A percentile compares a stretch with the other conserved stretches of the same genome.
phyloP scores from a whole-genome alignment of 2,888 invertebrate species.

The Limnephilus lunatus region DNA sequence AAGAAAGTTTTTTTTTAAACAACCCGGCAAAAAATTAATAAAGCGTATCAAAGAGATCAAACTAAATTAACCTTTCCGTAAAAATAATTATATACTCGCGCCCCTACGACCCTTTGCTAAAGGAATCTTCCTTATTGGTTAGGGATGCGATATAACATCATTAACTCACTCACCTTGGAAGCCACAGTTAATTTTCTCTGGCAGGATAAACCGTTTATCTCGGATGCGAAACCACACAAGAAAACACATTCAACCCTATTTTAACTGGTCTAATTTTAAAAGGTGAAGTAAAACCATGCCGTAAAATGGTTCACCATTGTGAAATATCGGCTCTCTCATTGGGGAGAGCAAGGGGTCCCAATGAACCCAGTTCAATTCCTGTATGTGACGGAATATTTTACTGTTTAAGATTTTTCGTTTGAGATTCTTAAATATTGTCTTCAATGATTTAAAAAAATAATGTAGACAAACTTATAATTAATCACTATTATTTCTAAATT shows the following conservation, averaged over 20 bases:
- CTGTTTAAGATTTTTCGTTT: too few species aligned
- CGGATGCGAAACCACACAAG: neutral
- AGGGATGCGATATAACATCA: constrained; percentile 38
- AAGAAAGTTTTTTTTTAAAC: too few species aligned
- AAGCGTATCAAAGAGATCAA: neutral
- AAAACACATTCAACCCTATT: neutral
- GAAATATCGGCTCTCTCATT: too few species aligned
- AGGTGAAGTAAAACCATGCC: neutral
- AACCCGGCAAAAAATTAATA: neutral
- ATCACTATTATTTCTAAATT: too few species aligned
- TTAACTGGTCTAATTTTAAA: neutral
- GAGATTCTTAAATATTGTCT: too few species aligned
- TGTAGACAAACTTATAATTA: too few species aligned
- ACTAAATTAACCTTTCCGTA: neutral
- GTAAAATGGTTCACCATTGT: neutral
- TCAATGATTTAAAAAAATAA: too few species aligned
- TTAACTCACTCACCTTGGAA: constrained; percentile 37
- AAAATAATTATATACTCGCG: neutral
- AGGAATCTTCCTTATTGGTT: constrained; percentile 15
- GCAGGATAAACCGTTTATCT: constrained; percentile 27
- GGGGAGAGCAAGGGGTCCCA: too few species aligned
- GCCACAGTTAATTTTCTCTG: constrained; percentile 32
- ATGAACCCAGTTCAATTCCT: too few species aligned
- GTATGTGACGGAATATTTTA: too few species aligned
- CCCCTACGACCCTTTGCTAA: neutral